These are phyloP conservation scores for Reticulitermes speratus DNA, from an alignment of 1,140 invertebrate species.

Conservation along the genomic window DNA sequence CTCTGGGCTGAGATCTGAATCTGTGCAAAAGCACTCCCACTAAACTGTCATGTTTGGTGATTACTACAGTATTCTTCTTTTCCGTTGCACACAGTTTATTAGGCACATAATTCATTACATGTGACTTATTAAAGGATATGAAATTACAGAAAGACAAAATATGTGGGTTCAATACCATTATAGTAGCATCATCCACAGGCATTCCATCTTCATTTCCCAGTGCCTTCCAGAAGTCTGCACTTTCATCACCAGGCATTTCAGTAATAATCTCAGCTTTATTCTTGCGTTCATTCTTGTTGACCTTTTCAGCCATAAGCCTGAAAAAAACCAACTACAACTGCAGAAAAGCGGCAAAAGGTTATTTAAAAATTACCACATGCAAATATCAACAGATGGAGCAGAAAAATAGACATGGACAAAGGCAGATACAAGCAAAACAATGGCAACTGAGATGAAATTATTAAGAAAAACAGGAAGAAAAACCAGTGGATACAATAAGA, in stretches of 20 bases:
- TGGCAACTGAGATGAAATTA: too few species aligned
- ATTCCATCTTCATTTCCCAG: conserved; percentile 57
- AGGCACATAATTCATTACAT: too few species aligned
- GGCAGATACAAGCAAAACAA: background rate
- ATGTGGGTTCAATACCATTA: conserved; percentile 20
- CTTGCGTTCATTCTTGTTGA: conserved; percentile 98
- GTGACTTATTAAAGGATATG: too few species aligned
- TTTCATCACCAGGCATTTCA: conserved; percentile 79
- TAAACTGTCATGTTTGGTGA: too few species aligned
- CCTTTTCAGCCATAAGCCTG: conserved; percentile 93
- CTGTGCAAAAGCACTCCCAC: too few species aligned
- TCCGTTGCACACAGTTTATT: too few species aligned
- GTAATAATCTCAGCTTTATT: conserved; percentile 89
- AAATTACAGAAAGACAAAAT: too few species aligned
- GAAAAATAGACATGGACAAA: background rate
- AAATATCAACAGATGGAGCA: background rate
- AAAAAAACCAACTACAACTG: conserved; percentile 33
- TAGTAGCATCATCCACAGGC: conserved; percentile 27
- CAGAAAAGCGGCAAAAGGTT: background rate
- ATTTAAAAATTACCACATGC: background rate
- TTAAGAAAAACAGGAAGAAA: too few species aligned
- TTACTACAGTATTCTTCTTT: too few species aligned
- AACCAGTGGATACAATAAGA: too few species aligned
- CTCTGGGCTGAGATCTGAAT: too few species aligned
- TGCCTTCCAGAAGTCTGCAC: conserved; percentile 78